Evolutionary conservation across 2,113 vertebrate genomes (phyloP), one percentile per base, ranked within the genome.

Genomic region (Chionomys nivalis): DNA sequence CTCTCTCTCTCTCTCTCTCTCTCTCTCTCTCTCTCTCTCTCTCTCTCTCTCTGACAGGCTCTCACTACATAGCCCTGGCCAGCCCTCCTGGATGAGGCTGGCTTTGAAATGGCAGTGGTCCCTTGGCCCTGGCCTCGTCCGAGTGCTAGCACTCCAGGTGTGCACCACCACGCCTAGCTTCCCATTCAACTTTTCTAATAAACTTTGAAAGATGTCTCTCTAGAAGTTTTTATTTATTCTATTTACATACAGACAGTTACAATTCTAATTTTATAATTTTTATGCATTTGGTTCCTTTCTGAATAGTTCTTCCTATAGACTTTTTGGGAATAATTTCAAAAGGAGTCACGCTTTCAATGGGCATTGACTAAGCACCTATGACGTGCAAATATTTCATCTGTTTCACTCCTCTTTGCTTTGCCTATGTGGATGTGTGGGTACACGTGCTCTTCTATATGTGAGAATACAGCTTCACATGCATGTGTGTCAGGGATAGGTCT

Each of bases 221-320:
- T 96, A 66, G 73, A 93, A 96, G 72, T 92, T 86, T 11, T 17
- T 89, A 36, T 66, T 79, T 87, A 81, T 68, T 81, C 66, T 86
- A 2, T 79, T 87, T 93, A 93, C 39, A 5, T 33, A 47, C 23
- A 82, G 17, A 76, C 23, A 85, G 13, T 19, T 79, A 49, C 14
- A 61, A 28, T 75, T 97, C 55, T 65, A 76, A 47, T 92, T 94
- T 86, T 90, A 33, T 49, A 28, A 44, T 66, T 24, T 58, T 7
- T 6, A 1, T 52, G 44, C 19, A 24, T 70, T 42, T 23, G 42
- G 8, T 79, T 91, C 63, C 14, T 23, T 47, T 87, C 19, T 49
- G 21, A 66, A 24, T 68, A 33, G 61, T 44, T 66, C 14, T 68
- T 36, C 5, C 0, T 44, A 19, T 44, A 65, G 26, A 85, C 88